Base-by-base conservation (phyloP, 2,797 vertebrate species). In the Garrulus glandarius region DNA sequence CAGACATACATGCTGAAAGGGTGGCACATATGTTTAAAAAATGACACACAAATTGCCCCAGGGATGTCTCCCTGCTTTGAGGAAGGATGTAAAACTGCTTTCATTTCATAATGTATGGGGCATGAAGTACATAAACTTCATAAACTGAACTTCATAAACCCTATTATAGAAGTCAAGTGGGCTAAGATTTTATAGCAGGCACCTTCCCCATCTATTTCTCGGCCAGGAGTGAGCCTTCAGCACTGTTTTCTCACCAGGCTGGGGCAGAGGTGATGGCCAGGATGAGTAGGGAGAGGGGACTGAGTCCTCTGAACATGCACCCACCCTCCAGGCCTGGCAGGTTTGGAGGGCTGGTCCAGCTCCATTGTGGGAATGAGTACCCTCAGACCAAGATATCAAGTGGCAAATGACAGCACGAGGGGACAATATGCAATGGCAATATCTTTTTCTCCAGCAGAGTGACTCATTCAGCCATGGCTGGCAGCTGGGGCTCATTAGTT, bases 391-490 rank as follows among this genome's bases (percentile, higher is more conserved):
- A 60, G 69, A 34, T 30, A 77, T 11, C 52, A 27, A 18, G n/a
- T 3, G 18, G 17, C 23, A 61, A 19, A 34, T 59, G 46, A 32
- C 36, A 52, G 84, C 39, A 14, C 3, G 0, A 52, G 22, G 8
- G 49, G 63, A 88, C 53, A 77, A 41, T n/a, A 16, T 9, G 52
- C 61, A 41, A 27, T 16, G 13, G 36, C 8, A 26, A 47, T 84
- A 84, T 69, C 59, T 78, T 65, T 87, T 88, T 65, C 89, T 82
- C 83, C 63, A 64, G 55, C n/a, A 87, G 84, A 84, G 79, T 49
- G 75, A 82, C 79, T 85, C 50, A 86, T 49, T 72, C 21, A 91
- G 84, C 67, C 49, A 9, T 13, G 22, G 68, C 92, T 95, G 68
- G 67, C 81, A 63, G 63, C 64, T 84, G 55, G 71, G 29, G 17